Evolutionary conservation across 2,113 vertebrate genomes (phyloP), one percentile per base, ranked within the genome.

Genomic region (Oriolus oriolus): DNA sequence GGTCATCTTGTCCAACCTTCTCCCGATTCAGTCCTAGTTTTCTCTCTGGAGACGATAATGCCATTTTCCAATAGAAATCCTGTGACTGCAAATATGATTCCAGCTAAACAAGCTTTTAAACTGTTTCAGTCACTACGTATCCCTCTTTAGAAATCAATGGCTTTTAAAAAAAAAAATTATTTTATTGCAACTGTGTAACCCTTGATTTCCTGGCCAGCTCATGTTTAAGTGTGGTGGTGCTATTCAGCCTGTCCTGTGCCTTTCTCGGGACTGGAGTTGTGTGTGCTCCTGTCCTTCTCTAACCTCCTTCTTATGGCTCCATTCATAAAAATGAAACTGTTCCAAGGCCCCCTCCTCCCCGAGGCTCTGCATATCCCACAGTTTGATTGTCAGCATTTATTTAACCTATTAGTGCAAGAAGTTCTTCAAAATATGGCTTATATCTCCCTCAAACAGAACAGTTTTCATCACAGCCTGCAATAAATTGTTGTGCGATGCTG

Each of bases 51-150:
- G 86, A 45, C 0, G 9, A 16, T 78, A 93, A 92, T 89, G 73
- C 76, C 11, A 28, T 92, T 96, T 95, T 84, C 68, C 64, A 53
- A 14, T 78, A 89, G 68, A 92, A 95, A 92, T 96, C 76, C 76
- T 0, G 0, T 42, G 90, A 64, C 56, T 87, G 85, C 76, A 84
- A 64, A 84, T 81, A 60, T 42, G 74, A 87, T 89, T 94, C 83
- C 60, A 92, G 95, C 71, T 93, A 89, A 94, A 77, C 80, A 74
- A 84, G 78, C 80, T 91, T 97, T 94, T 73, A 87, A 95, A 84
- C 71, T 64, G 37, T 89, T 66, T 69, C 60, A 70, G 66, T 73
- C n/a, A n/a, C 61, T 63, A 39, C 8, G 2, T 60, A 63, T 53
- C 33, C n/a, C 23, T 73, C 39, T 87, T 64, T 66, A 95, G 82